Percentiles rank a stretch among this genome's conserved stretches.
Conservation (phyloP, 2,888 invertebrate genomes). For the Atethmia centrago region DNA sequence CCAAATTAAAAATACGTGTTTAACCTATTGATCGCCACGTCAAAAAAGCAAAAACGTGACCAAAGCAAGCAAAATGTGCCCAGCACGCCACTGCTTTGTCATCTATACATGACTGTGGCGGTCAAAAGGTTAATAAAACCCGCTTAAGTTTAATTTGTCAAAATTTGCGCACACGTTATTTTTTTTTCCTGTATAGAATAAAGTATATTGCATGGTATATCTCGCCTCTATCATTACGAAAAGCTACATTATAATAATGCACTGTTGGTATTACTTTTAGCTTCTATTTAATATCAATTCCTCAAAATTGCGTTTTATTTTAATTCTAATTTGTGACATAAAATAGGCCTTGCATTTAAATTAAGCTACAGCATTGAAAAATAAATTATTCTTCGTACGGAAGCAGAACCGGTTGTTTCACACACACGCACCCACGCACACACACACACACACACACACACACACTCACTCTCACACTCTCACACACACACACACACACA, state of each 20-base stretch:
- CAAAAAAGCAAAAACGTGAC: too few species aligned
- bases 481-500: too few species aligned
- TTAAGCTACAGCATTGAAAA: not conserved
- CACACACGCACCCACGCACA: rapidly evolving
- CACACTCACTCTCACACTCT: too few species aligned
- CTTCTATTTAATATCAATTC: slow-evolving; percentile 12
- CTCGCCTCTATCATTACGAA: not conserved
- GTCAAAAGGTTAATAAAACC: too few species aligned
- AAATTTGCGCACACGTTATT: too few species aligned
- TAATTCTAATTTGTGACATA: slow-evolving; percentile 24
- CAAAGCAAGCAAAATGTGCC: too few species aligned
- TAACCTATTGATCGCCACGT: too few species aligned
- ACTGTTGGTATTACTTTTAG: slow-evolving; percentile 26
- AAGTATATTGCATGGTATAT: not conserved
- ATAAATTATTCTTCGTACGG: not conserved
- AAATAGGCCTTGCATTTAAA: not conserved
- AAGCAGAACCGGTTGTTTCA: not conserved
- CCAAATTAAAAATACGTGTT: too few species aligned
- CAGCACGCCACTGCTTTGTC: too few species aligned
- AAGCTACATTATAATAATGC: slow-evolving; percentile 48
- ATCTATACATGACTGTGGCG: too few species aligned
- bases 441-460: not conserved
- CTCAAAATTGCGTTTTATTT: slow-evolving; percentile 16
- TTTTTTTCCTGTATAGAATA: too few species aligned
- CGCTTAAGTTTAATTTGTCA: too few species aligned